These are phyloP conservation scores for Eupithecia dodoneata DNA, from an alignment of 2,888 invertebrate species.

Conservation along the genomic window DNA sequence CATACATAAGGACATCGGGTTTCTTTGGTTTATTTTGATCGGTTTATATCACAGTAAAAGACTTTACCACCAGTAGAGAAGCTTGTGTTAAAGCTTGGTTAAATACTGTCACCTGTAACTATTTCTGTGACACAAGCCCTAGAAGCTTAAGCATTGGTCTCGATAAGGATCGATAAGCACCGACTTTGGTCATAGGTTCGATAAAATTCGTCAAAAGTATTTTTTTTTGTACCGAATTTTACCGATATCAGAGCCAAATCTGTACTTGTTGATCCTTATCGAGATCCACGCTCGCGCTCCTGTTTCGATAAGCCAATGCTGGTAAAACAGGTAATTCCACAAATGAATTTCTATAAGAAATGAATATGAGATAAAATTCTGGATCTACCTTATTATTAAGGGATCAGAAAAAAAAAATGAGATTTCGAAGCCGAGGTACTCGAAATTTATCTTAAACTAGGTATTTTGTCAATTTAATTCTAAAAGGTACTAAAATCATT, in stretches of 20 bases:
- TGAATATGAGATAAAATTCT: not conserved
- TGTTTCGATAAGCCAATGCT: not conserved
- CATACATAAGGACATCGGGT: slow-evolving; percentile 53
- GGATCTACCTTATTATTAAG: not conserved
- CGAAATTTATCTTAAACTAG: too few species aligned
- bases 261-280: not conserved
- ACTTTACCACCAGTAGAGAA: slow-evolving; percentile 10
- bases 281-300: not conserved
- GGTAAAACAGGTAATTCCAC: not conserved
- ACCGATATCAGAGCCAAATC: not conserved
- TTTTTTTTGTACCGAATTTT: not conserved
- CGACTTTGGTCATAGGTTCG: not conserved
- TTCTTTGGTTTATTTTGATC: slow-evolving; percentile 51
- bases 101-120: not conserved
- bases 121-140: not conserved
- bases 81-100: not conserved
- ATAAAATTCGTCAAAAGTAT: not conserved
- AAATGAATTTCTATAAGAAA: too few species aligned
- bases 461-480: too few species aligned
- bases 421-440: not conserved
- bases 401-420: not conserved
- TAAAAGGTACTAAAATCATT: too few species aligned
- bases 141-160: not conserved
- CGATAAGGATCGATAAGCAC: not conserved
- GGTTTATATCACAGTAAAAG: slow-evolving; percentile 37